Evolutionary conservation across 2,113 vertebrate genomes (phyloP).

Genomic region (Himantopus leucocephalus): DNA sequence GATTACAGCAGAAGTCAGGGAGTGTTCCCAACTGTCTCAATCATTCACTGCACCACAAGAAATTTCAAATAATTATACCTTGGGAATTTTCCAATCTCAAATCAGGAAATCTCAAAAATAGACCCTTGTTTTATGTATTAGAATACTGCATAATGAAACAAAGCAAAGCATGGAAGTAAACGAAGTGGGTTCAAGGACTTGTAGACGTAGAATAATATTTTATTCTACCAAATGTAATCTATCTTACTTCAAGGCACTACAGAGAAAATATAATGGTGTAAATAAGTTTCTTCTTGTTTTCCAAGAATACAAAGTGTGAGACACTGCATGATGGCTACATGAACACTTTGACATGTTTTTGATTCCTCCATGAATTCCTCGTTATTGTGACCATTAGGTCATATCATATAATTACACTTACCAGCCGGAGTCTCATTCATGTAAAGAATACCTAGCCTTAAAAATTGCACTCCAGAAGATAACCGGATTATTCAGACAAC

Average conservation of each 20-base stretch:
- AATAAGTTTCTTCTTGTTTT: background rate
- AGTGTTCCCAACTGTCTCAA: background rate
- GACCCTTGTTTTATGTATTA: background rate
- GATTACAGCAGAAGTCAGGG: background rate
- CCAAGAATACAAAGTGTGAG: background rate
- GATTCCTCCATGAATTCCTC: background rate
- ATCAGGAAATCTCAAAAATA: background rate
- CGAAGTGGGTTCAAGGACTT: background rate
- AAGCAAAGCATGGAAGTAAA: background rate
- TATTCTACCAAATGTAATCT: background rate
- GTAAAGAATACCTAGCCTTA: background rate
- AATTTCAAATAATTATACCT: background rate
- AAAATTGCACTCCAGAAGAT: background rate
- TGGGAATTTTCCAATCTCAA: background rate
- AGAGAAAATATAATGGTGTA: background rate
- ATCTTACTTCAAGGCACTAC: background rate
- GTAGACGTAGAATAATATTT: background rate
- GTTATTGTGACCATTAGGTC: background rate
- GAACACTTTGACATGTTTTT: background rate
- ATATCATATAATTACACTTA: background rate
- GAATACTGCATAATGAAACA: background rate
- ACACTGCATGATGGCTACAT: background rate
- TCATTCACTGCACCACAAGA: background rate
- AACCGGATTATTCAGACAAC: background rate
- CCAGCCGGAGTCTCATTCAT: background rate